Evolutionary conservation across 2,113 vertebrate genomes (phyloP), one percentile per base, ranked within the genome.

Genomic region (Corythornis madagascariensis): DNA sequence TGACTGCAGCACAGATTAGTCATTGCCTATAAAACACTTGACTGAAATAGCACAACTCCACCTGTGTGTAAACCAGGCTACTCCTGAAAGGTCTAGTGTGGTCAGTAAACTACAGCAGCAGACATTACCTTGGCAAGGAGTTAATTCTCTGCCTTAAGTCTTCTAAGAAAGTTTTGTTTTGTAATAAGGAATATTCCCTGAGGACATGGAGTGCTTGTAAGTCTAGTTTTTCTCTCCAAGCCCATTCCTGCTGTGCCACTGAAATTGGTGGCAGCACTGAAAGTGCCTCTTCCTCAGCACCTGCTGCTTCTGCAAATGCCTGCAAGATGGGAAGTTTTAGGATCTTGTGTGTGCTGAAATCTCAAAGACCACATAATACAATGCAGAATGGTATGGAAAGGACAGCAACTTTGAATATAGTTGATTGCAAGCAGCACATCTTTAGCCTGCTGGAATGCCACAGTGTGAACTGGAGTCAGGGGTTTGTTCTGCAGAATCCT

Each of bases 191-290:
- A 73, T 63, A 69, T 43, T 83, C 9, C 16, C 26, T 31, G 31
- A 91, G 89, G 87, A 66, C 33, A n/a, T 31, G 25, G 31, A 80
- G 33, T 4, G 5, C 55, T 76, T 89, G 2, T 42, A 73, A 42
- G 28, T 73, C 55, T 89, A 72, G 56, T 17, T 85, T 67, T 59
- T 42, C 67, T 70, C 72, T 66, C 82, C 76, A 95, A 93, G 50
- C 72, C 43, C 45, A 9, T 42, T 83, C 93, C 82, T 87, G 66
- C 93, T 89, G 89, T 80, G 87, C 59, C 67, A 70, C 57, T 47
- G 72, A 83, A 95, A 92, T 80, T 59, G 75, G 88, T 88, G 85
- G 47, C 89, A 92, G 79, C 55, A 47, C 69, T 63, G 18, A 45
- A 89, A 76, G 63, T 56, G 78, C 55, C 67, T 19, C 56, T 89